Evolutionary conservation across 2,888 invertebrate species (phyloP).

Genomic region (Drosophila bunnanda): DNA sequence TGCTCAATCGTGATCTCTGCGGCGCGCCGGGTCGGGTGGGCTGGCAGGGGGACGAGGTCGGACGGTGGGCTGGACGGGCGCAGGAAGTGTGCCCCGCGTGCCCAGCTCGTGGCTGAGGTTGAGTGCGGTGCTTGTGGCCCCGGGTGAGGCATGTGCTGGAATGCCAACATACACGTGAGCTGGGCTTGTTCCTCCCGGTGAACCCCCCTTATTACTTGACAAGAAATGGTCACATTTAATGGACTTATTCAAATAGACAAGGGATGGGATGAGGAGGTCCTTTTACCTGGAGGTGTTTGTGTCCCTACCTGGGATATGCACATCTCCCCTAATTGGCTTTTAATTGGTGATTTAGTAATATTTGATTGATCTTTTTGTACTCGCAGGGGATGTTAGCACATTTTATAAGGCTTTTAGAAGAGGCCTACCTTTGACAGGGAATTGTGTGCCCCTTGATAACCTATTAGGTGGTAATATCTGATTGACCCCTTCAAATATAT

Average conservation of each 20-base stretch:
- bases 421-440: not conserved
- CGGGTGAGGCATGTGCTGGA: conserved; percentile 38
- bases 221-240: conserved; percentile 36
- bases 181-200: conserved; percentile 7
- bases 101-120: conserved; percentile 55
- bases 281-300: not conserved
- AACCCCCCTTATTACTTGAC: conserved; percentile 15
- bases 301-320: conserved; percentile 1
- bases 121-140: conserved; percentile 41
- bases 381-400: not conserved
- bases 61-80: conserved; percentile 55
- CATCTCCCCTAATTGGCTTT: conserved; percentile 8
- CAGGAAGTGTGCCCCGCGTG: conserved; percentile 55
- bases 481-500: not conserved
- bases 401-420: not conserved
- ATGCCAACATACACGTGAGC: conserved; percentile 9
- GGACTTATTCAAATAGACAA: conserved; percentile 19
- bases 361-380: conserved; percentile 6
- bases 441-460: not conserved
- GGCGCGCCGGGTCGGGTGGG: conserved; percentile 2
- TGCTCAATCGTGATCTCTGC: conserved; percentile 10
- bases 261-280: not conserved
- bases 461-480: not conserved
- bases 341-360: conserved; percentile 26
- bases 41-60: conserved; percentile 27